A percentile compares a stretch with the other conserved stretches of the same genome.
These are phyloP conservation scores for Sitophilus oryzae DNA, from an alignment of 1,140 invertebrate species.

Conservation along the genomic window DNA sequence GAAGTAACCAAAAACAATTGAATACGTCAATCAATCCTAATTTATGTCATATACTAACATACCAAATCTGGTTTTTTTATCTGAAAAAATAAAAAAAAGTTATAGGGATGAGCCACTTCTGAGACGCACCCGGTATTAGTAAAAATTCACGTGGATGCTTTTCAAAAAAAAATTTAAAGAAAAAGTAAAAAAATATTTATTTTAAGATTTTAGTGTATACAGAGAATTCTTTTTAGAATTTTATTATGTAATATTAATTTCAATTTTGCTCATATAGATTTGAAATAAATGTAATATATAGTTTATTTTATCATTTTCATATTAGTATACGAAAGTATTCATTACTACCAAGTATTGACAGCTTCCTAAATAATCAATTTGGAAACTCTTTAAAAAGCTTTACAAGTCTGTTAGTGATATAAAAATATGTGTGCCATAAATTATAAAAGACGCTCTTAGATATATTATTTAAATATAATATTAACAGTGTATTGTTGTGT, in stretches of 20 bases:
- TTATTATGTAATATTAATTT: background rate
- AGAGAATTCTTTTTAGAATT: background rate
- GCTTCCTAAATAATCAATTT: background rate
- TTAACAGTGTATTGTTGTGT: too few relatives aligned
- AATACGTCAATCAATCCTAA: too few relatives aligned
- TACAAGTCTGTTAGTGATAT: conserved; percentile 9
- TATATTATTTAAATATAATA: background rate
- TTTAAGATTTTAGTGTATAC: too few relatives aligned
- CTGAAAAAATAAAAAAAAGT: too few relatives aligned
- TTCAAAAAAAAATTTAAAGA: too few relatives aligned
- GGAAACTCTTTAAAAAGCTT: conserved; percentile 4
- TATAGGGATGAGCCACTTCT: too few relatives aligned
- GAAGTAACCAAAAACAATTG: too few relatives aligned
- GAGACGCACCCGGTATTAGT: too few relatives aligned
- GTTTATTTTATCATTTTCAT: background rate
- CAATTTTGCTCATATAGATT: background rate
- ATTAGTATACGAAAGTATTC: background rate
- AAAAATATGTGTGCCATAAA: conserved; percentile 9
- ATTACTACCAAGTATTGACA: background rate
- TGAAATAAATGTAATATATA: background rate
- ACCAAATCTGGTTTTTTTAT: too few relatives aligned
- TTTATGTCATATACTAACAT: too few relatives aligned
- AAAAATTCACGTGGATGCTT: too few relatives aligned
- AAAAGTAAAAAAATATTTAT: too few relatives aligned
- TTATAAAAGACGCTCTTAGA: conserved; percentile 1